Base-by-base conservation (phyloP, 2,113 vertebrate genomes). In the Micromys minutus region DNA sequence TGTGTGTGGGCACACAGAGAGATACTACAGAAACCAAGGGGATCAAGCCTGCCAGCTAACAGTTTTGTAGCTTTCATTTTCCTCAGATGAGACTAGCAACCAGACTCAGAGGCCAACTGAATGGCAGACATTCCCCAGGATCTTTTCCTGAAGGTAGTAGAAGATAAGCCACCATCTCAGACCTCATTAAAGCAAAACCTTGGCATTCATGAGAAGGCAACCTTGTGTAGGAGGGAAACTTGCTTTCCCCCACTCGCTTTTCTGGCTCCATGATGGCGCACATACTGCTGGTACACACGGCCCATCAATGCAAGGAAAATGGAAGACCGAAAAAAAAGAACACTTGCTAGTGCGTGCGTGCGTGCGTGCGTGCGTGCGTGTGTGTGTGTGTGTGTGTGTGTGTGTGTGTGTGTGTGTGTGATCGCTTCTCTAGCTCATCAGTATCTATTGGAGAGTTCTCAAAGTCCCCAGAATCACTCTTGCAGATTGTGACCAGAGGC, bases 391-490 rank as follows among this genome's bases (percentile, higher is more conserved):
- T 8, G 8, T 24, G 61, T n/a, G n/a, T n/a, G n/a, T n/a, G n/a
- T n/a, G n/a, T n/a, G 29, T 13, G 19, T 59, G 57, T 19, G 61
- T 24, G 59, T 55, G 61, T 9, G 17, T 8, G 8, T 24, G 61
- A 97, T 12, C 71, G 81, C 59, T 67, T 36, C 39, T 85, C 16
- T n/a, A 75, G 95, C 79, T 95, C 93, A 1, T 89, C 93, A 97
- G 93, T 72, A 55, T 21, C 31, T 61, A 94, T 45, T 96, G 94
- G 96, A 98, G 71, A 96, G 91, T 95, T 97, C 96, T 96, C 96
- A 95, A 67, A 81, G 72, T 92, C 81, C 86, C 91, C 80, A 97
- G 96, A 98, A 97, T 97, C 90, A 75, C 13, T 92, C 77, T 97
- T 96, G 90, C 89, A 77, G 9, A 45, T 0, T 3, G 47, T 47